Percentiles rank a stretch among this genome's conserved stretches.
Evolutionary conservation across 92 coral and sea anemone genomes (phyloP).

Genomic region (Montipora capitata): DNA sequence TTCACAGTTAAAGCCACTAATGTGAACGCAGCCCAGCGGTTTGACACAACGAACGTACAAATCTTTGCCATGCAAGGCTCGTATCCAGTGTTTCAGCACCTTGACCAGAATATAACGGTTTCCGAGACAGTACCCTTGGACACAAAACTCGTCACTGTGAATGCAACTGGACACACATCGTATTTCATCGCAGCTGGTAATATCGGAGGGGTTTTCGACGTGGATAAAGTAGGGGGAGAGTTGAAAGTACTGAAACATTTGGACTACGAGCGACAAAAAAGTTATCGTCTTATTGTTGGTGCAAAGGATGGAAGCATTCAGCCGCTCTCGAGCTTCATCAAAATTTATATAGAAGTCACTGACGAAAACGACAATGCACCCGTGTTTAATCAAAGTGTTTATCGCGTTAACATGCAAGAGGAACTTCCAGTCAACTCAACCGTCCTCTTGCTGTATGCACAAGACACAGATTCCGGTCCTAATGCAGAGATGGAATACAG

Average conservation of each 20-base stretch:
- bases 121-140: slow-evolving; percentile 86
- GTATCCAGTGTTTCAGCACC: slow-evolving; percentile 86
- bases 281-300: slow-evolving; percentile 84
- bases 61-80: slow-evolving; percentile 62
- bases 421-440: slow-evolving; percentile 71
- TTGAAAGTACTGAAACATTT: slow-evolving; percentile 73
- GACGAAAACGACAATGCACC: slow-evolving; percentile 95
- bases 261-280: slow-evolving; percentile 80
- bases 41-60: slow-evolving; percentile 81
- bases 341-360: slow-evolving; percentile 61
- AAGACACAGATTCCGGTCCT: slow-evolving; percentile 88
- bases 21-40: slow-evolving; percentile 72
- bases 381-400: slow-evolving; percentile 77
- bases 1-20: slow-evolving; percentile 86
- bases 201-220: slow-evolving; percentile 76
- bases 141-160: slow-evolving; percentile 73
- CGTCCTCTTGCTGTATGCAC: slow-evolving; percentile 74
- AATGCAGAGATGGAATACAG: slow-evolving; percentile 86
- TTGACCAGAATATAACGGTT: slow-evolving; percentile 64
- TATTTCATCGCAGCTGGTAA: slow-evolving; percentile 94
- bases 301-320: slow-evolving; percentile 89
- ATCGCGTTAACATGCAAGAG: slow-evolving; percentile 74
- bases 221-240: slow-evolving; percentile 80
- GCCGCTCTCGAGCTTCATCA: slow-evolving; percentile 80
- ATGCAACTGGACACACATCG: slow-evolving; percentile 90